A percentile compares a stretch with the other conserved stretches of the same genome.
Conservation (phyloP, 2,888 invertebrate genomes). For the Coecobrya sp. region DNA sequence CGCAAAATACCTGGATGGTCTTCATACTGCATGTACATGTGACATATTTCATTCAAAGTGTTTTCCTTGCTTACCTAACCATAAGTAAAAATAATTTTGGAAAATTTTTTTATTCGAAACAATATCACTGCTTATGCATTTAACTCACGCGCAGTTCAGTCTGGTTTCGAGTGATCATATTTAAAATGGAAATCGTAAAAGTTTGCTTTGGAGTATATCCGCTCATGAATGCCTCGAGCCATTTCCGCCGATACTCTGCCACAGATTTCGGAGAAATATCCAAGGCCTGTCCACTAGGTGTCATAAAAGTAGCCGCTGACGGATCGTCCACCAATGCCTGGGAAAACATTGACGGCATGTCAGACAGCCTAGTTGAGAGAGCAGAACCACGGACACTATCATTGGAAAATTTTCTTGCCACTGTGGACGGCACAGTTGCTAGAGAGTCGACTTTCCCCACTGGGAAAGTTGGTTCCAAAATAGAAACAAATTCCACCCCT, state of each 20-base stretch:
- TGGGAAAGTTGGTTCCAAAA: slow-evolving; percentile 4
- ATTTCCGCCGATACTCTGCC: slow-evolving; percentile 35
- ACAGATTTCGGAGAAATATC: slow-evolving; percentile 43
- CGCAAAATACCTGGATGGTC: slow-evolving; percentile 63
- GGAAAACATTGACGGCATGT: slow-evolving; percentile 72
- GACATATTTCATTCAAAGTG: slow-evolving; percentile 67
- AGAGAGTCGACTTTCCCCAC: slow-evolving; percentile 30
- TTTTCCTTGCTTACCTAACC: slow-evolving; percentile 54
- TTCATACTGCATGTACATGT: slow-evolving; percentile 75
- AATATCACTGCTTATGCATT: background rate
- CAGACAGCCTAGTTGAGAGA: slow-evolving; percentile 61
- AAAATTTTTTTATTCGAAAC: background rate
- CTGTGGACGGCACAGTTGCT: slow-evolving; percentile 58
- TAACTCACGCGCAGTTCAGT: slow-evolving; percentile 62
- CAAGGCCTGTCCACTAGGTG: slow-evolving; percentile 46
- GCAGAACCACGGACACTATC: slow-evolving; percentile 58
- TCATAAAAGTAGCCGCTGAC: background rate
- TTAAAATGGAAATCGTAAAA: slow-evolving; percentile 71
- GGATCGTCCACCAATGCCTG: slow-evolving; percentile 54
- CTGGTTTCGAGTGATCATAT: slow-evolving; percentile 71
- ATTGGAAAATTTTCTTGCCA: slow-evolving; percentile 40
- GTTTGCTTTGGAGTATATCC: slow-evolving; percentile 66
- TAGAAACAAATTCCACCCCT: slow-evolving; percentile 51
- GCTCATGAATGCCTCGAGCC: slow-evolving; percentile 57
- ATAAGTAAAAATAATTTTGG: background rate